Percentiles rank a stretch among this genome's conserved stretches.
Conservation (phyloP, 2,888 invertebrate genomes). For the Coleophora flavipennella region DNA sequence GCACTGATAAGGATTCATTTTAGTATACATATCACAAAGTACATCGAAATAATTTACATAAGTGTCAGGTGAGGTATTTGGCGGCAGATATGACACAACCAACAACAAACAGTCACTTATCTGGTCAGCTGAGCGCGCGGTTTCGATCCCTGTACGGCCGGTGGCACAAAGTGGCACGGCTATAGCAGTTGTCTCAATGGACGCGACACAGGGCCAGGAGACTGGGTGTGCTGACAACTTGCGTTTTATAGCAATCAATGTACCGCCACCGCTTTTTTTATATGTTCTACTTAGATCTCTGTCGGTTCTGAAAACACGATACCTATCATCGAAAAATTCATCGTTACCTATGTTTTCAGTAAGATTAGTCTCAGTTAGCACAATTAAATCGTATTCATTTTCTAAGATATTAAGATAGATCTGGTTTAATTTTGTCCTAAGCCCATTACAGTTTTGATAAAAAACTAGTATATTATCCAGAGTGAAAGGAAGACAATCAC, state of each 20-base stretch:
- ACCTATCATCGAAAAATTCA: not conserved
- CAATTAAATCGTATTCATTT: constrained; percentile 1
- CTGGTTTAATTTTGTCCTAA: constrained; percentile 1
- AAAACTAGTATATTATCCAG: constrained; percentile 1
- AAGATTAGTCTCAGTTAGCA: constrained; percentile 2
- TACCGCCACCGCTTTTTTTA: not conserved
- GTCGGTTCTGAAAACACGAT: not conserved
- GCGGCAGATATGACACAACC: not conserved
- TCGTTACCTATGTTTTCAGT: not conserved
- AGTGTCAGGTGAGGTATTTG: not conserved
- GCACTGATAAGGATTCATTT: too few species aligned
- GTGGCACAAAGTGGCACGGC: not conserved
- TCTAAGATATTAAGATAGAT: not conserved
- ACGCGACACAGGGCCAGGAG: not conserved
- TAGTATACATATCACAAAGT: not conserved
- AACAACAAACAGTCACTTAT: not conserved
- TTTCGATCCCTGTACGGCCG: not conserved
- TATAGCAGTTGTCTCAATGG: not conserved
- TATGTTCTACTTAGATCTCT: not conserved
- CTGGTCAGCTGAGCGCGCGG: not conserved
- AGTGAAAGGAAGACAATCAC: not conserved
- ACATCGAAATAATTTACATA: not conserved
- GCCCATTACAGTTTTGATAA: constrained; percentile 6
- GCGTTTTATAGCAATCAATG: not conserved
- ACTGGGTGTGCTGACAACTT: not conserved